Conservation (phyloP, 2,113 vertebrate species). For the Bufo bufo region DNA sequence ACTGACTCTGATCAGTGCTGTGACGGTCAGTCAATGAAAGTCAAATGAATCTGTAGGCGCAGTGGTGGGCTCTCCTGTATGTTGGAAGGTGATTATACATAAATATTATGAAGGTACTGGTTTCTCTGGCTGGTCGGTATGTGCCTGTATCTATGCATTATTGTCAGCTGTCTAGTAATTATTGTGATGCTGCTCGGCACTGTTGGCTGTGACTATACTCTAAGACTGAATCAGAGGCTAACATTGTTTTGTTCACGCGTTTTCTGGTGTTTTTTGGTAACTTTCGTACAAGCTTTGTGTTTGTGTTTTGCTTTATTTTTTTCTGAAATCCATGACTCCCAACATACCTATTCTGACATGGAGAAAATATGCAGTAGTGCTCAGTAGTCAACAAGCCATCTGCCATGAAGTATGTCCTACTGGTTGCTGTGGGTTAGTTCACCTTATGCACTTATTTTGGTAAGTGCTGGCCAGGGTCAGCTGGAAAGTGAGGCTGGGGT, state of each 20-base stretch:
- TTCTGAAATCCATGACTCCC: not conserved
- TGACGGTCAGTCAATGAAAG: not conserved
- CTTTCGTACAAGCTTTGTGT: not conserved
- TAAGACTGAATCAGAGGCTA: not conserved
- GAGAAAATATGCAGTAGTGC: not conserved
- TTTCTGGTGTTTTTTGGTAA: not conserved
- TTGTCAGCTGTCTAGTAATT: not conserved
- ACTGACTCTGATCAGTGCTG: not conserved
- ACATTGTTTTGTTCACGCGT: not conserved
- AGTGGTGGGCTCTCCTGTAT: not conserved
- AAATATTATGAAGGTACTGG: constrained; percentile 24
- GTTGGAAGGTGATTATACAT: not conserved
- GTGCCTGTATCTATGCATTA: constrained; percentile 32
- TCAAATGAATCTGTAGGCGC: not conserved
- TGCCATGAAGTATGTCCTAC: not conserved
- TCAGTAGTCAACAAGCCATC: not conserved
- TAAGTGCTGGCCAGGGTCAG: not conserved
- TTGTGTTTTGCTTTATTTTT: not conserved
- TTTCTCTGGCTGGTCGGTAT: not conserved
- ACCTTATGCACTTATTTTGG: not conserved
- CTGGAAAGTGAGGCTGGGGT: not conserved
- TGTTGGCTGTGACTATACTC: constrained; percentile 30
- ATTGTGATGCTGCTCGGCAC: constrained; percentile 12
- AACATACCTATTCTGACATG: not conserved
- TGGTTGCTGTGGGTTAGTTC: not conserved